Percentiles rank a stretch among this genome's conserved stretches.
These are phyloP conservation scores for Ailurus styani DNA, from an alignment of 2,113 vertebrate genomes.

Conservation along the genomic window DNA sequence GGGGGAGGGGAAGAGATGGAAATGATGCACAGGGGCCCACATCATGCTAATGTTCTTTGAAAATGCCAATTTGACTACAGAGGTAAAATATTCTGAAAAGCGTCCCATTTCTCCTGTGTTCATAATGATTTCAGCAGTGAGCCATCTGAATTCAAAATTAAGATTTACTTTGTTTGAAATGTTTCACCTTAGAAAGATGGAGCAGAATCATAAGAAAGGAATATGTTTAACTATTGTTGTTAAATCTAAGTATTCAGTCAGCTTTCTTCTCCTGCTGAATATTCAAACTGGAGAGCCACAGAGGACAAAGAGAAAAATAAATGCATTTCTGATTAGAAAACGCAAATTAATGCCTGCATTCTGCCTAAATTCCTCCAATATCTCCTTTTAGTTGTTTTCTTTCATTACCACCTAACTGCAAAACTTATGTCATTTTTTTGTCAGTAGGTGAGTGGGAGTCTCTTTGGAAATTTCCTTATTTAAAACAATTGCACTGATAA, in stretches of 20 bases:
- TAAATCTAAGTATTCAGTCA: conserved; percentile 60
- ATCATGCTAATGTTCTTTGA: neutral
- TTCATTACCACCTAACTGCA: conserved; percentile 37
- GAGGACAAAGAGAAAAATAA: conserved; percentile 73
- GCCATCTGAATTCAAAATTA: conserved; percentile 57
- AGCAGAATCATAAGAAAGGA: conserved; percentile 54
- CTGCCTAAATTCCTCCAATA: conserved; percentile 45
- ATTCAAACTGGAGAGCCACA: conserved; percentile 62
- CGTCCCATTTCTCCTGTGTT: conserved; percentile 29
- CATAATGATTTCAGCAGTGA: conserved; percentile 41
- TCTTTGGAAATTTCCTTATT: conserved; percentile 25
- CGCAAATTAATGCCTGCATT: conserved; percentile 59
- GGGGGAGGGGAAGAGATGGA: neutral
- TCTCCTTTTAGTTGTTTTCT: conserved; percentile 28
- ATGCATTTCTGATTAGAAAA: conserved; percentile 72
- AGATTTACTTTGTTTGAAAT: conserved; percentile 61
- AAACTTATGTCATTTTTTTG: neutral
- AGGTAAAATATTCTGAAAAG: conserved; percentile 43
- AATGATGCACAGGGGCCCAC: neutral
- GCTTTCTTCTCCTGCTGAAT: conserved; percentile 61
- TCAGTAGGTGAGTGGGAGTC: conserved; percentile 12
- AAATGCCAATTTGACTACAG: conserved; percentile 30
- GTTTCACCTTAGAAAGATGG: conserved; percentile 50
- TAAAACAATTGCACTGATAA: conserved; percentile 7
- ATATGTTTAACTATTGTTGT: conserved; percentile 52